Conservation (phyloP, 2,113 vertebrate species). For the Todiramphus chloris region DNA sequence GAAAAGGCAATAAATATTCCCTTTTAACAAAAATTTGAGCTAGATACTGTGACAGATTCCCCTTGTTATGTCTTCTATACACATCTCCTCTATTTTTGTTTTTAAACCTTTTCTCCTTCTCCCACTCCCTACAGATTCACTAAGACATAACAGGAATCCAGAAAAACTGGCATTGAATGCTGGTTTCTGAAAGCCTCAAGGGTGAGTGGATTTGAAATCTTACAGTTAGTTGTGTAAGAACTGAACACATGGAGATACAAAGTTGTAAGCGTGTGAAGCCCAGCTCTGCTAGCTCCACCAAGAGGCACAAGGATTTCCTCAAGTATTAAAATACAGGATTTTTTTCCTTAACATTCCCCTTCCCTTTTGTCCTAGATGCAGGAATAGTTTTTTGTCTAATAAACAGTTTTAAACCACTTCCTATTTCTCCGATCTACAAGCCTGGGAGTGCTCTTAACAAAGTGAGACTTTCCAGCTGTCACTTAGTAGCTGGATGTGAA, state of each 20-base stretch:
- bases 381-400: background rate
- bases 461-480: background rate
- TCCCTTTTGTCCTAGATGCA: background rate
- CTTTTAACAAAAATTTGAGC: background rate
- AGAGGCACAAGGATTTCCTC: background rate
- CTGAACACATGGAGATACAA: background rate
- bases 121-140: background rate
- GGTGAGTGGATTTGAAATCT: background rate
- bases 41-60: background rate
- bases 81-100: background rate
- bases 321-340: background rate
- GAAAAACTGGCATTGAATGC: background rate
- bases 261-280: background rate
- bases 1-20: background rate
- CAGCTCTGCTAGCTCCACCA: background rate
- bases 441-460: background rate
- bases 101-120: background rate
- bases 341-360: background rate
- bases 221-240: background rate
- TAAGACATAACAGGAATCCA: background rate
- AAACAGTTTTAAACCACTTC: background rate
- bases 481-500: background rate
- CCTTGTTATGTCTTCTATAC: background rate
- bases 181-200: background rate
- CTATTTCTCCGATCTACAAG: background rate